Percentiles rank a stretch among this genome's conserved stretches.
Evolutionary conservation across 2,797 vertebrate species (phyloP).

Genomic region (Coregonus sp.): DNA sequence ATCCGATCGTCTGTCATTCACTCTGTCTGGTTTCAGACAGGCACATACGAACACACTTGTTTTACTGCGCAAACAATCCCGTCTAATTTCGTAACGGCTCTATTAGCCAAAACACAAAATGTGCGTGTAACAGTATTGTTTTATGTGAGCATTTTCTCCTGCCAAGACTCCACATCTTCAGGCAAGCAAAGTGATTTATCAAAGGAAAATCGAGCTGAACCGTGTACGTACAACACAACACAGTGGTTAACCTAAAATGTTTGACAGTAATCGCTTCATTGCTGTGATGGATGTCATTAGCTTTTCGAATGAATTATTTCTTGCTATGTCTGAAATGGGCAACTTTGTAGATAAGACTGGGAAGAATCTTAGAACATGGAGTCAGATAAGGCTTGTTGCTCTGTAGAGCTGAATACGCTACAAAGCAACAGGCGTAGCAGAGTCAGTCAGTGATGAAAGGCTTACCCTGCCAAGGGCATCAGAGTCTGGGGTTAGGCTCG

Average conservation of each 20-base stretch:
- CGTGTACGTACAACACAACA: not conserved
- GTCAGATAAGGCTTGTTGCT: constrained; percentile 53
- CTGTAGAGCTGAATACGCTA: constrained; percentile 22
- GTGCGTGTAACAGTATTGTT: constrained; percentile 40
- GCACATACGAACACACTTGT: constrained; percentile 7
- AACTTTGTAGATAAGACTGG: constrained; percentile 58
- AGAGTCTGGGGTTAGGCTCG: constrained; percentile 36
- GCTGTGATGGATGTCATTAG: constrained; percentile 56
- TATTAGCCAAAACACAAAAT: constrained; percentile 49
- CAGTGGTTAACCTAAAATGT: constrained; percentile 40
- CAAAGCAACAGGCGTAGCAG: constrained; percentile 46
- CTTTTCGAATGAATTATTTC: constrained; percentile 38
- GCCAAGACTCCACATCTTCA: constrained; percentile 50
- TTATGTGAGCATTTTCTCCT: constrained; percentile 9
- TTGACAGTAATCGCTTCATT: constrained; percentile 45
- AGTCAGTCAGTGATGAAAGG: constrained; percentile 58
- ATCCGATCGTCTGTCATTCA: constrained; percentile 24
- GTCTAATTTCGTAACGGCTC: constrained; percentile 44
- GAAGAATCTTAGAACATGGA: constrained; percentile 33
- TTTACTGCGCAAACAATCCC: constrained; percentile 28
- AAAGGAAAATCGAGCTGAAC: constrained; percentile 25
- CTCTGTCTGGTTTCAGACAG: constrained; percentile 27
- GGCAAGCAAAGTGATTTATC: constrained; percentile 53
- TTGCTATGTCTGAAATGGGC: constrained; percentile 46
- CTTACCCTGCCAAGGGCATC: constrained; percentile 40